Percentiles rank a stretch among this genome's conserved stretches.
Evolutionary conservation across 2,113 vertebrate genomes (phyloP).

Genomic region (Gila orcuttii): DNA sequence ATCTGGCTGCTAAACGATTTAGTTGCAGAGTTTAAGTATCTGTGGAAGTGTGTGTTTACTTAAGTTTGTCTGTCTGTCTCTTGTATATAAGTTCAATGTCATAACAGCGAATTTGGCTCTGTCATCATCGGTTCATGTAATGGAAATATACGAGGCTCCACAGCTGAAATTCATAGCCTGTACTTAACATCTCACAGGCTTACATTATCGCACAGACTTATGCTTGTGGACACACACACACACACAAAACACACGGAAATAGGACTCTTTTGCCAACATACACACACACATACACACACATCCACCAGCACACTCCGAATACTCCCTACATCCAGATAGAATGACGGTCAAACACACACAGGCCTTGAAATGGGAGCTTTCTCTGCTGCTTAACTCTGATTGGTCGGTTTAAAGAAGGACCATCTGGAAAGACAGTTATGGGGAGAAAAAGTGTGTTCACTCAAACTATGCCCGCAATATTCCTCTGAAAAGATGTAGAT

Average conservation of each 20-base stretch:
- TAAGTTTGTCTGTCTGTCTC: conserved; percentile 19
- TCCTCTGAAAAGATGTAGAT: neutral
- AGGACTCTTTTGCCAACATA: neutral
- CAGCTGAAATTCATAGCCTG: conserved; percentile 23
- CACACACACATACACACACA: neutral
- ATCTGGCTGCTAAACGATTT: neutral
- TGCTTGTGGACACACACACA: conserved; percentile 30
- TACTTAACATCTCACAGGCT: conserved; percentile 32
- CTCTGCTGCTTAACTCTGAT: conserved; percentile 32
- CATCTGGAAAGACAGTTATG: conserved; percentile 27
- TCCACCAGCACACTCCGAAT: neutral
- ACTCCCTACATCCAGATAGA: neutral
- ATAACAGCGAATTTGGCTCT: conserved; percentile 19
- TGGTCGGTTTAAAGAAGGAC: conserved; percentile 51
- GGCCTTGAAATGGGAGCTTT: conserved; percentile 35
- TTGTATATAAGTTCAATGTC: conserved; percentile 29
- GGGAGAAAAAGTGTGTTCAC: neutral
- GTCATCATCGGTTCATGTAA: conserved; percentile 38
- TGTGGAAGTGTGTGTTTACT: neutral
- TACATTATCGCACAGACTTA: conserved; percentile 19
- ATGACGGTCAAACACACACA: conserved; percentile 24
- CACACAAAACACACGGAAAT: conserved; percentile 3
- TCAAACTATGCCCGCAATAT: conserved; percentile 17
- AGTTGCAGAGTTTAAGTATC: conserved; percentile 10
- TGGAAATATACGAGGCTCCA: conserved; percentile 20